phyloP scores from a whole-genome alignment of 2,113 vertebrate species.

The Cairina moschata region DNA sequence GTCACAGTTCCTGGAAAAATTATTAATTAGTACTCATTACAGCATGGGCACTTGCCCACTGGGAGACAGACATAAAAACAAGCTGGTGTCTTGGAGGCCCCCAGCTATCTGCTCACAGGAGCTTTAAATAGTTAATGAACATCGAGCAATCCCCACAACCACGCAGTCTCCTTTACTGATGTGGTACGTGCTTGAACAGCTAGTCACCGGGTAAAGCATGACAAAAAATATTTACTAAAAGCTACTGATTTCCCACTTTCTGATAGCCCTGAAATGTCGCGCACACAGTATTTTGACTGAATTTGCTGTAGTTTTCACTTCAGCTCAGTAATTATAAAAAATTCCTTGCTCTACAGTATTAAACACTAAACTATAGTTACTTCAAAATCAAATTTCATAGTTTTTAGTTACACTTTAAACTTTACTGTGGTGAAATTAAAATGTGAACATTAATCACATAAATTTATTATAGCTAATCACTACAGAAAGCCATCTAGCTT shows the following conservation, averaged over 20 bases:
- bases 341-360: background rate
- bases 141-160: background rate
- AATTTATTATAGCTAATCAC: background rate
- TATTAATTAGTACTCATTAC: background rate
- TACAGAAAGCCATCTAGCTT: background rate
- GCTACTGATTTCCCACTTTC: background rate
- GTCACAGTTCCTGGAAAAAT: background rate
- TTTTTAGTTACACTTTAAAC: background rate
- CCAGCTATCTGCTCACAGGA: background rate
- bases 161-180: background rate
- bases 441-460: background rate
- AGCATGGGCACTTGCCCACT: background rate
- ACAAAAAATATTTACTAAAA: background rate
- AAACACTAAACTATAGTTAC: background rate
- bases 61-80: background rate
- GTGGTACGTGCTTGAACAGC: background rate
- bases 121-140: background rate
- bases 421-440: background rate
- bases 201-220: background rate
- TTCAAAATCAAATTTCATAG: background rate
- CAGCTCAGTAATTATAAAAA: background rate
- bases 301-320: background rate
- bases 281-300: background rate
- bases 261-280: background rate
- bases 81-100: background rate